Evolutionary conservation across 2,888 invertebrate species (phyloP).

Genomic region (Diplazon laetatorius): DNA sequence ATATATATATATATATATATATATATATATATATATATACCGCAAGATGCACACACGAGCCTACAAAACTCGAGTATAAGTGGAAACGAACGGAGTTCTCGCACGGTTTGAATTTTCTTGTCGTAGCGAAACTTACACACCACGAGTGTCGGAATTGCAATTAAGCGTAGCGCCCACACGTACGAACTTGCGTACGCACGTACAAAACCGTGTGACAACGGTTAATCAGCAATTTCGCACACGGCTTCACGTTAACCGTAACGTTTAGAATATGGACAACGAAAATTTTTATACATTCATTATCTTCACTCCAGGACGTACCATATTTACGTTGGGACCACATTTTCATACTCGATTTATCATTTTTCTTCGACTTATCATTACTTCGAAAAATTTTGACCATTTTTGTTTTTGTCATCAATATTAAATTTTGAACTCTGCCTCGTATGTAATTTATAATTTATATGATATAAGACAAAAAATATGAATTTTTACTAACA

Average conservation of each 20-base stretch:
- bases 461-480: no score
- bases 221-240: slow-evolving; percentile 59
- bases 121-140: slow-evolving; percentile 19
- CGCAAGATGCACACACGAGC: not conserved
- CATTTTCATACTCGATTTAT: no score
- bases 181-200: not conserved
- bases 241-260: slow-evolving; percentile 35
- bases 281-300: slow-evolving; percentile 8
- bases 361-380: no score
- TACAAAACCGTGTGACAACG: slow-evolving; percentile 59
- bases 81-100: slow-evolving; percentile 44
- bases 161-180: slow-evolving; percentile 53
- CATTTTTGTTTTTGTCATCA: no score
- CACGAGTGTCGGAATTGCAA: slow-evolving; percentile 57
- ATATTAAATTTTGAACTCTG: no score
- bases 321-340: no score
- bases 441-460: no score
- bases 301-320: no score
- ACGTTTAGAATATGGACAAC: slow-evolving; percentile 41
- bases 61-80: slow-evolving; percentile 21
- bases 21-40: not conserved
- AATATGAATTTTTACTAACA: no score
- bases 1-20: not conserved
- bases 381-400: no score
- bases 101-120: slow-evolving; percentile 59